Percentiles rank a stretch among this genome's conserved stretches.
Conservation (phyloP, 1,140 invertebrate species). For the Macrobrachium rosenbergii region DNA sequence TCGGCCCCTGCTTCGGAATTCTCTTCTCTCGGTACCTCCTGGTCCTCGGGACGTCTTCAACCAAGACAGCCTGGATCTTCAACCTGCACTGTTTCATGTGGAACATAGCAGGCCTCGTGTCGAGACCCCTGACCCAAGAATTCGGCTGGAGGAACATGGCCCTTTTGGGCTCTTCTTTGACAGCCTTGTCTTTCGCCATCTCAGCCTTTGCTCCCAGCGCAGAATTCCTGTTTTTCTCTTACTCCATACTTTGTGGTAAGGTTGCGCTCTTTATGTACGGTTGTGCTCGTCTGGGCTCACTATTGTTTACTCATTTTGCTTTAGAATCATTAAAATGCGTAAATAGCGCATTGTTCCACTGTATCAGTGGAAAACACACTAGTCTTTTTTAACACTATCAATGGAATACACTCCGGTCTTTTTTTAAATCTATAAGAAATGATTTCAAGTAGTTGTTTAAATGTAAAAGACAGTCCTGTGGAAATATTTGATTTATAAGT, state of each 20-base stretch:
- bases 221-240: conserved; percentile 40
- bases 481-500: too few relatives aligned
- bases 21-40: conserved; percentile 42
- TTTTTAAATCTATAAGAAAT: too few relatives aligned
- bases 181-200: not conserved
- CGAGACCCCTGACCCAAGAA: conserved; percentile 33
- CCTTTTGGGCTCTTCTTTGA: not conserved
- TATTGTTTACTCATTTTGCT: not conserved
- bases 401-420: not conserved
- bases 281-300: not conserved
- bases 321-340: not conserved
- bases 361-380: too few relatives aligned
- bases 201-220: conserved; percentile 25
- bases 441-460: too few relatives aligned
- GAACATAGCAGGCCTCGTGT: conserved; percentile 12
- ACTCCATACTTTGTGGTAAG: conserved; percentile 34
- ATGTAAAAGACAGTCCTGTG: too few relatives aligned
- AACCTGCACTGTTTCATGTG: conserved; percentile 34
- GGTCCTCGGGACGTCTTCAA: conserved; percentile 14
- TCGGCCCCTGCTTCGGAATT: conserved; percentile 31
- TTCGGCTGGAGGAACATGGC: conserved; percentile 31
- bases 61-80: conserved; percentile 47
- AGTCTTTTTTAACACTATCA: too few relatives aligned
- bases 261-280: not conserved
- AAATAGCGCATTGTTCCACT: too few relatives aligned